These are phyloP conservation scores for Probosciger aterrimus DNA, from an alignment of 2,113 vertebrate genomes.

Conservation along the genomic window DNA sequence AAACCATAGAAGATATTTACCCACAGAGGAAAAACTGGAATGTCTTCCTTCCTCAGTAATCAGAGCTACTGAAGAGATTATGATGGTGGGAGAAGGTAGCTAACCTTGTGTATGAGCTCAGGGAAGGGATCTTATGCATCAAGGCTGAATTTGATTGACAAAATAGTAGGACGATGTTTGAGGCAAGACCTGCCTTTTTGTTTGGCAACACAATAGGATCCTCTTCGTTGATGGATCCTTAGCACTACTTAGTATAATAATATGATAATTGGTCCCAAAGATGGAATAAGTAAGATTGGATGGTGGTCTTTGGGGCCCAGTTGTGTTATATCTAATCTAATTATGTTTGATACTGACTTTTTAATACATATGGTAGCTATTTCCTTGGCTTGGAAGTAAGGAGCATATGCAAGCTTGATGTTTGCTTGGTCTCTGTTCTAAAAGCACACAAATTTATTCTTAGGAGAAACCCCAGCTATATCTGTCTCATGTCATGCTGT, in stretches of 20 bases:
- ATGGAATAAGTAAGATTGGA: conserved; percentile 22
- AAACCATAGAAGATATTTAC: not conserved
- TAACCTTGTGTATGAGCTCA: not conserved
- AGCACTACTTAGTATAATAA: not conserved
- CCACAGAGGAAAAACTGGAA: not conserved
- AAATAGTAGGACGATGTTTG: not conserved
- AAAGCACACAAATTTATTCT: conserved; percentile 8
- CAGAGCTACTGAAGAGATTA: not conserved
- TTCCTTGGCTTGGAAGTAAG: conserved; percentile 19
- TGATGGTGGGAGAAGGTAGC: not conserved
- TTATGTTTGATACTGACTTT: conserved; percentile 39
- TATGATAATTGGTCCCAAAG: conserved; percentile 34
- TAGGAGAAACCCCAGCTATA: conserved; percentile 34
- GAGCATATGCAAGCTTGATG: not conserved
- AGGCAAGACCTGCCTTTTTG: conserved; percentile 6
- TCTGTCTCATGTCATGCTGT: conserved; percentile 35
- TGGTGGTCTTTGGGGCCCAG: conserved; percentile 27
- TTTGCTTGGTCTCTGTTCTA: conserved; percentile 29
- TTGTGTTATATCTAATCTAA: conserved; percentile 52
- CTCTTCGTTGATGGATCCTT: conserved; percentile 3
- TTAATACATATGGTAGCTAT: conserved; percentile 54
- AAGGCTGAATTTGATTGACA: not conserved
- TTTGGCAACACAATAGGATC: not conserved
- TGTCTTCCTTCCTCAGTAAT: not conserved
- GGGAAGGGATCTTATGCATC: not conserved